A percentile compares a stretch with the other conserved stretches of the same genome.
Conservation (phyloP, 2,797 vertebrate genomes). For the Megaceryle alcyon region DNA sequence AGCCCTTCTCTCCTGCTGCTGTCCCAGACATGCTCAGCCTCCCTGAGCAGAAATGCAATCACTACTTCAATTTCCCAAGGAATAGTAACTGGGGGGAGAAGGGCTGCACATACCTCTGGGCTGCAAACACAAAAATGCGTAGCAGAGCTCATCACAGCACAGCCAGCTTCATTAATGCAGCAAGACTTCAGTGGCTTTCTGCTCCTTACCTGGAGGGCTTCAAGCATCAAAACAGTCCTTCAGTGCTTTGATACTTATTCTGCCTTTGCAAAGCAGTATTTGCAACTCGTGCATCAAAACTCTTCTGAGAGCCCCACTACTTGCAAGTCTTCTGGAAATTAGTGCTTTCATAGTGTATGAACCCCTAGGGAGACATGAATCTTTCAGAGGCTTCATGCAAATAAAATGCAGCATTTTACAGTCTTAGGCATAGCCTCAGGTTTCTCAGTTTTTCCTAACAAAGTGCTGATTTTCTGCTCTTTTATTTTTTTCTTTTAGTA, state of each 20-base stretch:
- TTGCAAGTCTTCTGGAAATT: neutral
- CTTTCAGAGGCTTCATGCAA: conserved; percentile 45
- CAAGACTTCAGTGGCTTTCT: neutral
- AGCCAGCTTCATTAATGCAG: rapidly evolving
- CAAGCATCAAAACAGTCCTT: neutral
- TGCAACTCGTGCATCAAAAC: neutral
- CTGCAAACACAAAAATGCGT: rapidly evolving
- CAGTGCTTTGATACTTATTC: neutral
- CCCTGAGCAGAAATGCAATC: rapidly evolving
- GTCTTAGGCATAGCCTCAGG: conserved; percentile 11
- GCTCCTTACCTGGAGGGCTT: neutral
- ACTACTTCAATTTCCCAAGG: neutral
- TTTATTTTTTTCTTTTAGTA: conserved; percentile 8
- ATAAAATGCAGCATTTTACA: conserved; percentile 41
- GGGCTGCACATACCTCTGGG: neutral
- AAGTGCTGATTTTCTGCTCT: conserved; percentile 58
- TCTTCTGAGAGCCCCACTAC: neutral
- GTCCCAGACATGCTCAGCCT: neutral
- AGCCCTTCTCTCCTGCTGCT: neutral
- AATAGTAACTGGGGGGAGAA: rapidly evolving
- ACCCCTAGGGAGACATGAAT: conserved; percentile 17
- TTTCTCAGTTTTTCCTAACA: conserved; percentile 44
- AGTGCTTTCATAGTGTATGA: neutral
- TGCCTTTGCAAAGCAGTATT: neutral
- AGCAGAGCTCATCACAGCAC: neutral